Evolutionary conservation across 2,113 vertebrate genomes (phyloP), one percentile per base, ranked within the genome.

Genomic region (Isichthys henryi): DNA sequence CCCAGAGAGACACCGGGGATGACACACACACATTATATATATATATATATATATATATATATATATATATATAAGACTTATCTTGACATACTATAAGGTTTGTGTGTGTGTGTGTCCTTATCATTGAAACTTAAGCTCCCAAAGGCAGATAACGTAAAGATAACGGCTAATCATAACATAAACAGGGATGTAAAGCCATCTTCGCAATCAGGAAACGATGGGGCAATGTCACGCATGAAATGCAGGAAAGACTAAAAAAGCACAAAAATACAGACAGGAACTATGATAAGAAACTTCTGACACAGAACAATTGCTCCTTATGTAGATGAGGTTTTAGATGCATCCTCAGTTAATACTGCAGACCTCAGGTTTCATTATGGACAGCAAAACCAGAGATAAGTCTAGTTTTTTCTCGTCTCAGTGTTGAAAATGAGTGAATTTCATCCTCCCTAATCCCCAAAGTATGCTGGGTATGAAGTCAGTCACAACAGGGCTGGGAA

Each of bases 361-460:
- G 45, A 93, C 91, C 92, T 95, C 93, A 88, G 92, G 92, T 95
- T 94, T 93, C 94, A 94, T 92, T 91, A 93, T 92, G 93, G 88
- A 93, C 92, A 91, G 92, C 92, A 92, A 88, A 66, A 89, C 89
- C 90, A 92, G 89, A 93, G 93, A 94, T 94, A 93, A 93, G 92
- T 92, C 90, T 89, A 49, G 90, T 91, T 90, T 93, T 92, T 45
- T 89, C n/a, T 87, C 90, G 91, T 87, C 92, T 91, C 90, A 62
- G 90, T 91, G 91, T 90, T 92, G 88, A 85, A 94, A 90, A 94
- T 91, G 92, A 94, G 92, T 92, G 93, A 94, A 94, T 94, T 95
- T 95, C 93, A 95, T 95, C 94, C 93, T 93, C 92, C 94, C 94
- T 96, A 96, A 96, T 96, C 95, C 95, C 93, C 91, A 89, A 95